Conservation (phyloP, 2,113 vertebrate species). For the Gymnogyps californianus region DNA sequence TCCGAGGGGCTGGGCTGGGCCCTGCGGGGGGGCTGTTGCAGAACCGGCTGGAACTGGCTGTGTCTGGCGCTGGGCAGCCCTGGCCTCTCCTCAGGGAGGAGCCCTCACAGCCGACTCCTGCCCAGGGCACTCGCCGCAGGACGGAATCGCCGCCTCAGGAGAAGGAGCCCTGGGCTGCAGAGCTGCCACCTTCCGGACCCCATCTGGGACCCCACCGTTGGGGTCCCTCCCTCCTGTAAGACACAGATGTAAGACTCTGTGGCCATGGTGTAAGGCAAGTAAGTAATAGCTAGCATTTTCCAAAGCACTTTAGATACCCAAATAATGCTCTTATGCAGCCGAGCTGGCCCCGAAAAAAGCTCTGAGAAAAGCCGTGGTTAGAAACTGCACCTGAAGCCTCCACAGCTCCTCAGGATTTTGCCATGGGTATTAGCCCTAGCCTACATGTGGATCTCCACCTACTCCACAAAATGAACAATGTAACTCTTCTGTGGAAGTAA, state of each 20-base stretch:
- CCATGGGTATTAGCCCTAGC: neutral
- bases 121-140: too few species aligned
- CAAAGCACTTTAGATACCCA: neutral
- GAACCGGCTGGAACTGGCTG: rapidly evolving
- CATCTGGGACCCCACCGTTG: rapidly evolving
- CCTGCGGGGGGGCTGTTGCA: neutral
- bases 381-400: neutral
- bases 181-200: neutral
- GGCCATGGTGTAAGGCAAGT: neutral
- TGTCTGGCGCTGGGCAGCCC: rapidly evolving
- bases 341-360: rapidly evolving
- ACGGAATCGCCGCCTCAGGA: rapidly evolving
- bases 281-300: neutral
- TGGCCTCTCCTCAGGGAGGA: too few species aligned
- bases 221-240: neutral
- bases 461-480: neutral
- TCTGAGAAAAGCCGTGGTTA: neutral
- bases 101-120: rapidly evolving
- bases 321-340: neutral
- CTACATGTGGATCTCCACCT: neutral
- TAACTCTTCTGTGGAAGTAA: neutral
- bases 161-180: neutral
- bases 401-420: neutral
- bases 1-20: too few species aligned
- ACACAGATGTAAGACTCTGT: too few species aligned